Base-by-base conservation (phyloP, 64 coral and sea anemone genomes). In the Montipora cactus region DNA sequence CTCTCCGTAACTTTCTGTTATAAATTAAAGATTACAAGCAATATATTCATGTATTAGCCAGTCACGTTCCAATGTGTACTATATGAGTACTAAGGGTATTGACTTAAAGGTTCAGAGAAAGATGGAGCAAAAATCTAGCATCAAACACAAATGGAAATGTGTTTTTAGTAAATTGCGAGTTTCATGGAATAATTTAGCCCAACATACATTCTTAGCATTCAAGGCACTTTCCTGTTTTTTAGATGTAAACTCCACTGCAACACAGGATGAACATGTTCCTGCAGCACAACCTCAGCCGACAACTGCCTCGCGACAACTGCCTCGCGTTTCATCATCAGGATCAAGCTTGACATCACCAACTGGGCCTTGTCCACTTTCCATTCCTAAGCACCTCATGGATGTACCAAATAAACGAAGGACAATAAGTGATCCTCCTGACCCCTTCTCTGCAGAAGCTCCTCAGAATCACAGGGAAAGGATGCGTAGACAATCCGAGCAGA, bases 291-390 rank as follows among this genome's bases (percentile, higher is more conserved):
- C 82, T 8, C 66, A 2, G 1, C 66, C 64, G 10, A 86, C 66
- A 68, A 71, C 6, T 9, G 20, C 53, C 10, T 62, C 82, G 48
- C 15, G 14, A 86, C 66, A 68, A 71, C 20, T 9, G 20, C 53
- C 10, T 62, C 82, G 48, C 15, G 14, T 28, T 70, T 86, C 18
- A 72, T 72, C 82, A 72, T 49, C 82, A 4, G 16, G 81, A 3
- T 70, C 81, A 85, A 85, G 81, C 44, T 44, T 85, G 7, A 51
- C 18, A n/a, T 86, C 82, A 50, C 64, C 82, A 51, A 50, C 82
- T n/a, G 59, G 82, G 1, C 64, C 82, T 49, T 86, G 82, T 67
- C 82, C 82, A 49, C 82, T 86, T 71, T 86, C 82, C 44, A 72
- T 86, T 86, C 82, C 82, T 14, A 72, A 52, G 47, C 64, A 86